phyloP scores from a whole-genome alignment of 2,113 vertebrate species.

The Vulpes ferrilata region DNA sequence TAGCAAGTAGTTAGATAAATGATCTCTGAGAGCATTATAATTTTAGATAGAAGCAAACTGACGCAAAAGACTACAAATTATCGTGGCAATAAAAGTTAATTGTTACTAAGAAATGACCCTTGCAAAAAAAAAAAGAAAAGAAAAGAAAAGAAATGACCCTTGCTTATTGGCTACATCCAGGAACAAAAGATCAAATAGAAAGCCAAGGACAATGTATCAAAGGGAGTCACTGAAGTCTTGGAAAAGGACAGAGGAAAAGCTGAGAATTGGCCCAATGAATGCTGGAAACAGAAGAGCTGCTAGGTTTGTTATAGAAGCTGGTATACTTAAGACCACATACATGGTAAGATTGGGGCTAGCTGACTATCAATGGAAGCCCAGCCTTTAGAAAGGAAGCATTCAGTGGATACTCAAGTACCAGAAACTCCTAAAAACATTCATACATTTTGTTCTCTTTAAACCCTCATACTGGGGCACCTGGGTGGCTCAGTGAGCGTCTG shows the following conservation, averaged over 20 bases:
- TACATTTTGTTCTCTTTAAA: not conserved
- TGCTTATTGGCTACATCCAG: not conserved
- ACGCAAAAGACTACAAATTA: constrained; percentile 28
- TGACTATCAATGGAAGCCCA: not conserved
- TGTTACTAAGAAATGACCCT: constrained; percentile 17
- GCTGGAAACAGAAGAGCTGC: not conserved
- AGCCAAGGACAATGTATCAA: constrained; percentile 26
- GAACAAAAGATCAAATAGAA: constrained; percentile 46
- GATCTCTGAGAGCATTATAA: not conserved
- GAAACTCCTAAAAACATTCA: constrained; percentile 21
- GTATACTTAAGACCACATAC: not conserved
- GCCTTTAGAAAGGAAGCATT: not conserved
- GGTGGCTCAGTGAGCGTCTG: no score
- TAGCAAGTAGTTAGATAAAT: not conserved
- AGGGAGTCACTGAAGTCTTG: not conserved
- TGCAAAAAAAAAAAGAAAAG: not conserved
- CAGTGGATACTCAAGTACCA: not conserved
- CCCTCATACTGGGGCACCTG: not conserved
- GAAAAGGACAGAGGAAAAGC: not conserved
- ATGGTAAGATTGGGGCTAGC: not conserved
- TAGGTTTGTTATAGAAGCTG: not conserved
- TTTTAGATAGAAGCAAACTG: not conserved
- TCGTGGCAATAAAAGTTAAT: not conserved
- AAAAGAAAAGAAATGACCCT: not conserved
- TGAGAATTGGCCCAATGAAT: not conserved